phyloP scores from a whole-genome alignment of 1,140 invertebrate genomes.

The Bombus superbus region DNA sequence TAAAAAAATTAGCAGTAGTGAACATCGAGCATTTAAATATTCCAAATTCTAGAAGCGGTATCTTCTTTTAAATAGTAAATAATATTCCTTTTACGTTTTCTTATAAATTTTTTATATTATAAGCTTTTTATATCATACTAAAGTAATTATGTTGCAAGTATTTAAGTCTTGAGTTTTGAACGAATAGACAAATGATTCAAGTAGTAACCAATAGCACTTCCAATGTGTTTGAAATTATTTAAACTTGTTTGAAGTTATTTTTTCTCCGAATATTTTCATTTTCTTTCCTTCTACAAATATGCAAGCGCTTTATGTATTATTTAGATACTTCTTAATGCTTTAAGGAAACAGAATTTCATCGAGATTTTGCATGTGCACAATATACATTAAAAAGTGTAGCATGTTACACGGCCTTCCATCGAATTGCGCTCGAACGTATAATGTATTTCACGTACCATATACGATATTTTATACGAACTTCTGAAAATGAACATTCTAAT shows the following conservation, averaged over 20 bases:
- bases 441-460: conserved; percentile 29
- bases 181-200: not conserved
- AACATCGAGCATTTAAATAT: not conserved
- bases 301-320: not conserved
- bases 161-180: not conserved
- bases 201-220: not conserved
- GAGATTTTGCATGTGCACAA: conserved; percentile 31
- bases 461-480: conserved; percentile 20
- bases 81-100: too few species aligned
- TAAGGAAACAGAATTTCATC: conserved; percentile 37
- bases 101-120: too few species aligned
- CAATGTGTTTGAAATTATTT: not conserved
- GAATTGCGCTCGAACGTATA: conserved; percentile 53
- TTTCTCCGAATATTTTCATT: not conserved
- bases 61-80: not conserved
- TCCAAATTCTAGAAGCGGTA: not conserved
- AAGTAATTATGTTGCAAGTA: not conserved
- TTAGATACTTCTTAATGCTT: not conserved
- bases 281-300: not conserved
- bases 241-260: not conserved
- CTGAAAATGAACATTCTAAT: conserved; percentile 37
- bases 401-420: conserved; percentile 48
- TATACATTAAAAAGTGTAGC: conserved; percentile 9
- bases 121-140: not conserved
- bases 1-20: too few species aligned